Percentiles rank a stretch among this genome's conserved stretches.
These are phyloP conservation scores for Lethocerus indicus DNA, from an alignment of 1,140 invertebrate species.

Conservation along the genomic window DNA sequence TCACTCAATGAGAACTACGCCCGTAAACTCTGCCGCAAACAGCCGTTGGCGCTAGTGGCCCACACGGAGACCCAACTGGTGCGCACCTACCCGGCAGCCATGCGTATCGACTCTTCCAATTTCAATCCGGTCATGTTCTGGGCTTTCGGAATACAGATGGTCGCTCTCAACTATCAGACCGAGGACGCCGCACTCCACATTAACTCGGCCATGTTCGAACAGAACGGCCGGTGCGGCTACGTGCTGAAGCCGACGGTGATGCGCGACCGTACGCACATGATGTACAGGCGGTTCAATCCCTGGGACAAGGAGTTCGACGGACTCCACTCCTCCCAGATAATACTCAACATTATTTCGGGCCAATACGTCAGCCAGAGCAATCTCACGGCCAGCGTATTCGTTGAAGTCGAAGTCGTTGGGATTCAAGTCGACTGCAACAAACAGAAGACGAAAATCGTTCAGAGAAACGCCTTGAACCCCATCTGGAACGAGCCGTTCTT, in stretches of 20 bases:
- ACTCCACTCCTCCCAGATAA: conserved; percentile 67
- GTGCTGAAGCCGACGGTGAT: conserved; percentile 79
- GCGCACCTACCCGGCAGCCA: conserved; percentile 76
- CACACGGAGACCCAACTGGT: conserved; percentile 82
- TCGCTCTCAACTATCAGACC: conserved; percentile 85
- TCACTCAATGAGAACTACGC: conserved; percentile 83
- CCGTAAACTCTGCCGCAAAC: conserved; percentile 79
- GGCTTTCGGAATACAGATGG: conserved; percentile 84
- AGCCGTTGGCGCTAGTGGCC: conserved; percentile 58
- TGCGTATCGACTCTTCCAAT: conserved; percentile 88
- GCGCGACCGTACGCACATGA: conserved; percentile 80
- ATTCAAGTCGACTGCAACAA: conserved; percentile 81
- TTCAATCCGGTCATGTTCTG: conserved; percentile 88
- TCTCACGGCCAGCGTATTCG: conserved; percentile 56
- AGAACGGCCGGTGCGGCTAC: conserved; percentile 73
- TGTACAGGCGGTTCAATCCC: conserved; percentile 79
- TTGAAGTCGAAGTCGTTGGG: conserved; percentile 82
- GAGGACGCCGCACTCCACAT: conserved; percentile 74
- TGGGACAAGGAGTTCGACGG: conserved; percentile 88
- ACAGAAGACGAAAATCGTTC: conserved; percentile 69
- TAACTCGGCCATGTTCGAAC: conserved; percentile 87
- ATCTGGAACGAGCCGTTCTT: conserved; percentile 88
- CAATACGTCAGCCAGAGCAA: conserved; percentile 72
- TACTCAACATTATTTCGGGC: conserved; percentile 76
- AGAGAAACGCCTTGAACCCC: conserved; percentile 78